Base-by-base conservation (phyloP, 1,140 invertebrate species). In the Atopsyche davidsoni region DNA sequence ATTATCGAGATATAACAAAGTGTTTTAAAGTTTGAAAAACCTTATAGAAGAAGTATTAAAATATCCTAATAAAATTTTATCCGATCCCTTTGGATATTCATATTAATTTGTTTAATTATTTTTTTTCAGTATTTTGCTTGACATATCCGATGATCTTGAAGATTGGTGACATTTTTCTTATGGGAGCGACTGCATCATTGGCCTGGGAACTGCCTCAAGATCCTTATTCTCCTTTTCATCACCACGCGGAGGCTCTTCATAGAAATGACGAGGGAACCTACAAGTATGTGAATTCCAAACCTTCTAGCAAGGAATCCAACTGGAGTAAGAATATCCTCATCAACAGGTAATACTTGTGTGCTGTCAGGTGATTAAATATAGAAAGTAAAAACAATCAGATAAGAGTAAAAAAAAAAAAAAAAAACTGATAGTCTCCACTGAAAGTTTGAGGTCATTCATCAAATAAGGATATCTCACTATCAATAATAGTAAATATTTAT, bases 181-280 rank as follows among this genome's bases (percentile, higher is more conserved):
- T 82, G 49, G 85, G 85, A 16, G 72, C 80, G 39, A 87, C 86
- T 10, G 83, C 82, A 14, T 82, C 84, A 2, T 68, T 87, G 53
- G 84, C 84, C 13, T 88, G 79, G 72, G 80, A 86, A 64, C 65
- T 88, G 35, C 86, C 85, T 7, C 70, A 82, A 53, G 69, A 80
- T 61, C 73, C 78, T 32, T 73, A 75, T 52, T 70, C 68, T 0
- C 67, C 69, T 0, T 72, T 69, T 41, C 46, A 65, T 39, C 66
- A 70, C 32, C 51, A 62, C 11, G 70, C 70, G 13, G 72, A 74
- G 32, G 69, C 72, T 3, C 59, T 72, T 1, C 72, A 74, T 42
- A 63, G 72, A 46, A 63, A 66, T 41, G 59, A 65, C 34, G 67
- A 70, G 31, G 47, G 43, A 11, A 11, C 38, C 3, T n/a, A 63